Percentiles rank a stretch among this genome's conserved stretches.
Evolutionary conservation across 2,797 vertebrate genomes (phyloP).

Genomic region (Rhynchotus rufescens): DNA sequence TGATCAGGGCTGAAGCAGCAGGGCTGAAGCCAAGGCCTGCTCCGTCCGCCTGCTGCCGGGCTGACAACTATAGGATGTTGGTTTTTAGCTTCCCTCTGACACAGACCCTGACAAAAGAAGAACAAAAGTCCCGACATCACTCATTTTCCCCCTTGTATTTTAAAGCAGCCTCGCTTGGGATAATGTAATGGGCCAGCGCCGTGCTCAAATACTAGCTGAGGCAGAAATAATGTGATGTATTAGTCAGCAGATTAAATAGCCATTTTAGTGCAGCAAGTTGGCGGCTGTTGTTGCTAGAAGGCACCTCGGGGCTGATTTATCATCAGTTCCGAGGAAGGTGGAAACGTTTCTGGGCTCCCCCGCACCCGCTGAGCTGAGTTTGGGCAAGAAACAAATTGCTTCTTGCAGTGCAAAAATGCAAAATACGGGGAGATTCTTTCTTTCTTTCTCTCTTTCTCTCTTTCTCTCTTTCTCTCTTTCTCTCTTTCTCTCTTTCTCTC

Average conservation of each 20-base stretch:
- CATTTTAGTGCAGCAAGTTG: background rate
- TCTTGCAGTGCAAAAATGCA: background rate
- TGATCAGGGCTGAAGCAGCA: background rate
- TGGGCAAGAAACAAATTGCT: background rate
- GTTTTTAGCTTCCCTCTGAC: background rate
- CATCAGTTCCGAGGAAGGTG: background rate
- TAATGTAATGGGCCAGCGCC: background rate
- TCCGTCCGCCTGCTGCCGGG: background rate
- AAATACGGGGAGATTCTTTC: background rate
- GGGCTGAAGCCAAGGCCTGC: background rate
- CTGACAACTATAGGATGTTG: background rate
- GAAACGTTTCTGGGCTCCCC: background rate
- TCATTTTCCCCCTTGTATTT: background rate
- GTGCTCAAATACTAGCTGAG: background rate
- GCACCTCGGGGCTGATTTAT: background rate
- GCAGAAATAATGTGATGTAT: background rate
- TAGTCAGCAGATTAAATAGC: background rate
- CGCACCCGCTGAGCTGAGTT: background rate
- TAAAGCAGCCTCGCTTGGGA: background rate
- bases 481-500: too few species aligned
- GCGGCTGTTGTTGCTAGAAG: background rate
- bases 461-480: too few species aligned
- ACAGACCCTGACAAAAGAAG: background rate
- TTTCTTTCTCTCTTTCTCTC: too few species aligned
- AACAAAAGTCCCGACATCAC: background rate